phyloP scores from a whole-genome alignment of 1,140 invertebrate species.

The Zelostemma sp. region DNA sequence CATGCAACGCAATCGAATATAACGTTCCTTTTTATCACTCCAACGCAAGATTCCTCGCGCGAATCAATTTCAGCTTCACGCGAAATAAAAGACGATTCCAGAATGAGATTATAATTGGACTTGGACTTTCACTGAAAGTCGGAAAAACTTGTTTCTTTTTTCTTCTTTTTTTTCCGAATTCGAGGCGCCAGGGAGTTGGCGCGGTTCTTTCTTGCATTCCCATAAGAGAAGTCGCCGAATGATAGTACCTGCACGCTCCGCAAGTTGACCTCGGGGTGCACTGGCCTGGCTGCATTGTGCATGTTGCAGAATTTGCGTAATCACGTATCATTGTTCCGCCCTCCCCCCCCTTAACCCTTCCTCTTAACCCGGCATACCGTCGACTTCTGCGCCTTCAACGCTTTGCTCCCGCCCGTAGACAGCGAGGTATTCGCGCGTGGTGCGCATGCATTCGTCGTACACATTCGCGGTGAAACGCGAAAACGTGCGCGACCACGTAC shows the following conservation, averaged over 20 bases:
- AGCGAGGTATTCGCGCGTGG: slow-evolving; percentile 1
- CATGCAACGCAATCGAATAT: slow-evolving; percentile 30
- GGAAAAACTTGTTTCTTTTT: no score
- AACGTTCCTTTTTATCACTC: slow-evolving; percentile 28
- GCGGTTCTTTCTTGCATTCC: slow-evolving; percentile 39
- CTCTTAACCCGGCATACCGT: background rate
- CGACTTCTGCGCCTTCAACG: background rate
- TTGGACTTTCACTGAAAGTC: background rate
- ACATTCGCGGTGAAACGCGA: slow-evolving; percentile 17
- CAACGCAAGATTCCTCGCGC: slow-evolving; percentile 33
- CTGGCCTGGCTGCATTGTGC: slow-evolving; percentile 52
- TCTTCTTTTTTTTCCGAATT: background rate
- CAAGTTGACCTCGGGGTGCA: slow-evolving; percentile 56
- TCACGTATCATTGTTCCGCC: slow-evolving; percentile 60
- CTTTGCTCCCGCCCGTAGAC: background rate
- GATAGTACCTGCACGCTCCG: slow-evolving; percentile 44
- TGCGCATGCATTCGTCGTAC: background rate
- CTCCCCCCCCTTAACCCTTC: background rate
- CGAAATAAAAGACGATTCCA: no score
- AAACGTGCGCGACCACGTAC: slow-evolving; percentile 23
- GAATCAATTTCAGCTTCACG: slow-evolving; percentile 25
- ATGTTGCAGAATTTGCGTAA: slow-evolving; percentile 62
- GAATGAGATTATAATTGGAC: no score
- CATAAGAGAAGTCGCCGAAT: slow-evolving; percentile 45
- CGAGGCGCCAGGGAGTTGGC: slow-evolving; percentile 24